phyloP scores from a whole-genome alignment of 2,888 invertebrate species.

The Abrostola triplasia region DNA sequence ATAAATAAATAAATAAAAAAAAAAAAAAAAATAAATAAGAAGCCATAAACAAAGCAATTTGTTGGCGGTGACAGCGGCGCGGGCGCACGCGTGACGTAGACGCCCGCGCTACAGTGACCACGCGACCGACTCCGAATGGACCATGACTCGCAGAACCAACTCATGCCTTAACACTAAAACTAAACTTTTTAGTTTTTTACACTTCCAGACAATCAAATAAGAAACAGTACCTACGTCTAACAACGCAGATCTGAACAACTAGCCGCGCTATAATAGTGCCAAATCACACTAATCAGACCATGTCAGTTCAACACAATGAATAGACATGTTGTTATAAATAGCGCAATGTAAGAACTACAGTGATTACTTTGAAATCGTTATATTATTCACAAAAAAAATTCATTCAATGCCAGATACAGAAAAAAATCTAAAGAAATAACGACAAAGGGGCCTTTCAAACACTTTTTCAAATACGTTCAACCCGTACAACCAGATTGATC shows the following conservation, averaged over 20 bases:
- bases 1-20: no score
- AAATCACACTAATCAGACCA: conserved; percentile 22
- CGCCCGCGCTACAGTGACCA: conserved; percentile 54
- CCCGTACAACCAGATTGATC: neutral
- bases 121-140: conserved; percentile 44
- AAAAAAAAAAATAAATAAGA: no score
- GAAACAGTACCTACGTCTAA: conserved; percentile 47
- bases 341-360: conserved; percentile 15
- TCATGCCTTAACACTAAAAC: conserved; percentile 40
- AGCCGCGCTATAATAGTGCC: conserved; percentile 1
- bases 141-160: conserved; percentile 59
- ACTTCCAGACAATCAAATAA: conserved; percentile 55
- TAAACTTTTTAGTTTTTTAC: conserved; percentile 53
- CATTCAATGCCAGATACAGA: conserved; percentile 21
- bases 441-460: conserved; percentile 26
- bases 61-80: conserved; percentile 62
- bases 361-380: conserved; percentile 21
- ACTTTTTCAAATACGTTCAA: conserved; percentile 37
- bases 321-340: conserved; percentile 32
- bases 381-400: conserved; percentile 17
- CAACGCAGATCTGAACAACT: conserved; percentile 17
- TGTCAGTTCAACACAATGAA: conserved; percentile 33
- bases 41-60: conserved; percentile 76
- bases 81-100: conserved; percentile 57
- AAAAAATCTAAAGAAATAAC: conserved; percentile 18